Evolutionary conservation across 1,140 invertebrate genomes (phyloP).

Genomic region (Aethina tumida): DNA sequence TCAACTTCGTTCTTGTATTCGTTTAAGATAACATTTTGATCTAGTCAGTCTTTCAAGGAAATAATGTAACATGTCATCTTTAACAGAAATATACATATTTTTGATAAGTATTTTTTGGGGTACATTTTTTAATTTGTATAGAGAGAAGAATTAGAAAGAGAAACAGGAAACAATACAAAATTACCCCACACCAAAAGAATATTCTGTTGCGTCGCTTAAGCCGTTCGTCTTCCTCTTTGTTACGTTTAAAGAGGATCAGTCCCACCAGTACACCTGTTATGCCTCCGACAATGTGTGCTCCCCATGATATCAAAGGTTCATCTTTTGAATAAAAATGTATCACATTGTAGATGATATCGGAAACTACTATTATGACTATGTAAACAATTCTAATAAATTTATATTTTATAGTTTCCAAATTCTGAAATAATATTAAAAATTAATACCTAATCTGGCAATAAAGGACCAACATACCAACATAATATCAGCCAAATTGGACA

Average conservation of each 20-base stretch:
- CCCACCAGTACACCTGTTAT: slow-evolving; percentile 69
- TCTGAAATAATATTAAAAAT: slow-evolving; percentile 38
- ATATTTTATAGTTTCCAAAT: slow-evolving; percentile 48
- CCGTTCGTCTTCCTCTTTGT: slow-evolving; percentile 2
- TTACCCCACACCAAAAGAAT: slow-evolving; percentile 20
- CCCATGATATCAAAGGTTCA: slow-evolving; percentile 57
- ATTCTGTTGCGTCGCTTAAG: slow-evolving; percentile 4
- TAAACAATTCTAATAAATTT: slow-evolving; percentile 44
- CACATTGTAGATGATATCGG: slow-evolving; percentile 43
- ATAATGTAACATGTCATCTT: too few relatives aligned
- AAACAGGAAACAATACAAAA: slow-evolving; percentile 18
- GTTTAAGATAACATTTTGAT: too few relatives aligned
- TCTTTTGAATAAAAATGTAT: slow-evolving; percentile 36
- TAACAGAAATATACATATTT: slow-evolving; percentile 23
- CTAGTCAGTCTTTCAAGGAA: too few relatives aligned
- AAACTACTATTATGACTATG: slow-evolving; percentile 48
- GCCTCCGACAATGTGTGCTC: slow-evolving; percentile 66
- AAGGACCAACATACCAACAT: slow-evolving; percentile 56
- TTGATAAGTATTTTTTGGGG: slow-evolving; percentile 16
- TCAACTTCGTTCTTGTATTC: too few relatives aligned
- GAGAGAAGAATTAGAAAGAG: slow-evolving; percentile 21
- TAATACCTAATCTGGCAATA: slow-evolving; percentile 1
- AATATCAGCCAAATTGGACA: slow-evolving; percentile 83
- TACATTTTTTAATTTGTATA: slow-evolving; percentile 26
- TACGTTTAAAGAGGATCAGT: slow-evolving; percentile 48